phyloP scores from a whole-genome alignment of 2,888 invertebrate genomes.

The Drosophila kokeensis region DNA sequence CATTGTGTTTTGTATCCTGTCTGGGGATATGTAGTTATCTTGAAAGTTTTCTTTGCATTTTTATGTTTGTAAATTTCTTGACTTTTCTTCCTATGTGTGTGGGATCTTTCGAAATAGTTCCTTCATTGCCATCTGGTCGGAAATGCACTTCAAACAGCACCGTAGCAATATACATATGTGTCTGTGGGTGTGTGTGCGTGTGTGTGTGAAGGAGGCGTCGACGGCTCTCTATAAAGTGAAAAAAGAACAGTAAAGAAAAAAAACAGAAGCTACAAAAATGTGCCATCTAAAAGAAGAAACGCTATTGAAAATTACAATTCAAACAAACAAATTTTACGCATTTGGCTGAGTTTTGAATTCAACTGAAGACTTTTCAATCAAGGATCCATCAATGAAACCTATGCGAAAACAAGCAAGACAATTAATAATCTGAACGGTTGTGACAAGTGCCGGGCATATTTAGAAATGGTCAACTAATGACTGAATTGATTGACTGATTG shows the following conservation, averaged over 20 bases:
- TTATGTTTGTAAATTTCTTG: neutral
- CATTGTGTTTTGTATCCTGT: conserved; percentile 10
- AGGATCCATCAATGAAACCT: neutral
- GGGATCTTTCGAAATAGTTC: conserved; percentile 7
- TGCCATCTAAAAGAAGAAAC: neutral
- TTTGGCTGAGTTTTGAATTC: neutral
- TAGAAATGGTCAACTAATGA: neutral
- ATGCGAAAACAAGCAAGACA: neutral
- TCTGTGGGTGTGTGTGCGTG: conserved; percentile 2
- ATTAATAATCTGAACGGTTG: neutral
- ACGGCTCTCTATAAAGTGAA: neutral
- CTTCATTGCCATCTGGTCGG: conserved; percentile 34
- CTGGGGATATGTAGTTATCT: conserved; percentile 34
- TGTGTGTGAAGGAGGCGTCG: neutral
- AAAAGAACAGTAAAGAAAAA: neutral
- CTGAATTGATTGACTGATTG: neutral
- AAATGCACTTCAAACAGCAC: conserved; percentile 22
- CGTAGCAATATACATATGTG: neutral
- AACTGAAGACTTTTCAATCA: neutral
- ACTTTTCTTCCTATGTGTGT: neutral
- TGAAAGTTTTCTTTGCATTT: conserved; percentile 1
- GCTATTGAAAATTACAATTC: neutral
- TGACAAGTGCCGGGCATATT: neutral
- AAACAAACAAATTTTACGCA: neutral
- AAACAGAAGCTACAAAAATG: neutral